These are phyloP conservation scores for Tragelaphus scriptus DNA, from an alignment of 2,113 vertebrate species.

Conservation along the genomic window DNA sequence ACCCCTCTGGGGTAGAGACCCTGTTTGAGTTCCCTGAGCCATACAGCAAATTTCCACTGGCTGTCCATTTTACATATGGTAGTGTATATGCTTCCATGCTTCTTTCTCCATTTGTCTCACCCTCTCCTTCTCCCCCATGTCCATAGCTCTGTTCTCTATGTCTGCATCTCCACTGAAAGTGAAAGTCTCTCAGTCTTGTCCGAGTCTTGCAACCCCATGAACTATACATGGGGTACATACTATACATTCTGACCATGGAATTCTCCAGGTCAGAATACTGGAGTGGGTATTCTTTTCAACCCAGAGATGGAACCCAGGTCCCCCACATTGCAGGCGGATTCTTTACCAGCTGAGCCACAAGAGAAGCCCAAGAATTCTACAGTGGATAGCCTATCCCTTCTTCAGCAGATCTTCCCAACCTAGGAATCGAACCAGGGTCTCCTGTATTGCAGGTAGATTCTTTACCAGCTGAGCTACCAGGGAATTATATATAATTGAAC, in stretches of 20 bases:
- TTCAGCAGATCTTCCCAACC: not conserved
- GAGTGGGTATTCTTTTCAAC: not conserved
- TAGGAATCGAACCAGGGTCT: not conserved
- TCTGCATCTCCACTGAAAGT: not conserved
- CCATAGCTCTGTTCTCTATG: not conserved
- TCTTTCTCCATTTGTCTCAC: not conserved
- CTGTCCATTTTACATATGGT: not conserved
- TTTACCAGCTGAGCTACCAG: not conserved
- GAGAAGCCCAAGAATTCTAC: not conserved
- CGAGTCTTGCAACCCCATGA: not conserved
- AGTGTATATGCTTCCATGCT: not conserved
- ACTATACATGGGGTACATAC: not conserved
- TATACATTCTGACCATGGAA: not conserved
- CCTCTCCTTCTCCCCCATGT: not conserved
- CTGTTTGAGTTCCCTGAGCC: not conserved
- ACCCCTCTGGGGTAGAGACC: not conserved
- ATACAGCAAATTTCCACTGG: not conserved
- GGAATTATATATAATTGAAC: not conserved
- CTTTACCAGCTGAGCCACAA: not conserved
- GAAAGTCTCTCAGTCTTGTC: not conserved
- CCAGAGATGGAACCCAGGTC: not conserved
- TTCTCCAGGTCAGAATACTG: not conserved
- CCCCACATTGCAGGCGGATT: not conserved
- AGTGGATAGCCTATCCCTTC: not conserved
- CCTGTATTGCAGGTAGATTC: not conserved